Percentiles rank a stretch among this genome's conserved stretches.
phyloP scores from a whole-genome alignment of 1,140 invertebrate species.

The Dolichoris vasculosae region DNA sequence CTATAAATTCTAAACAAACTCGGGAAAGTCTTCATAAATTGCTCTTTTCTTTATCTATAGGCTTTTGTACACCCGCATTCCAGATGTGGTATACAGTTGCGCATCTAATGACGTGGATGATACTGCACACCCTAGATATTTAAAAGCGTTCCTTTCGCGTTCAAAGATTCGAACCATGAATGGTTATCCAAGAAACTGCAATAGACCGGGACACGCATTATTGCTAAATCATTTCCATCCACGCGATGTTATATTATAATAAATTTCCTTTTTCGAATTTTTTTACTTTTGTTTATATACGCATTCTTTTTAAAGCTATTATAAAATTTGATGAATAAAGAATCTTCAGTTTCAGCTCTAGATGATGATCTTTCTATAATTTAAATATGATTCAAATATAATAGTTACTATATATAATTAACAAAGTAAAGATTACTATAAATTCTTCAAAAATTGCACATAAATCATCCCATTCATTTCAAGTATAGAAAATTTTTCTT shows the following conservation, averaged over 20 bases:
- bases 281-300: slow-evolving; percentile 1
- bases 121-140: slow-evolving; percentile 57
- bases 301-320: neutral
- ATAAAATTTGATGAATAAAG: too few relatives aligned
- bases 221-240: slow-evolving; percentile 49
- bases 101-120: slow-evolving; percentile 6
- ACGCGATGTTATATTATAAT: neutral
- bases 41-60: neutral
- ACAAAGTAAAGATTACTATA: too few relatives aligned
- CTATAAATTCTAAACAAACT: neutral
- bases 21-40: neutral
- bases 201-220: slow-evolving; percentile 53
- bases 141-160: slow-evolving; percentile 53
- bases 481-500: too few relatives aligned
- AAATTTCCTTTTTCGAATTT: neutral
- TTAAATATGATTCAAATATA: too few relatives aligned
- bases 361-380: too few relatives aligned
- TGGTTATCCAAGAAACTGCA: slow-evolving; percentile 51
- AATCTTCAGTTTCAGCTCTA: too few relatives aligned
- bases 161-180: slow-evolving; percentile 48
- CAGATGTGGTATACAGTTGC: neutral
- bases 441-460: too few relatives aligned
- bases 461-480: too few relatives aligned
- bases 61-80: slow-evolving; percentile 37
- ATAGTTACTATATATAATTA: too few relatives aligned